Conservation (phyloP, 2,797 vertebrate genomes). For the Muscicapa striata region DNA sequence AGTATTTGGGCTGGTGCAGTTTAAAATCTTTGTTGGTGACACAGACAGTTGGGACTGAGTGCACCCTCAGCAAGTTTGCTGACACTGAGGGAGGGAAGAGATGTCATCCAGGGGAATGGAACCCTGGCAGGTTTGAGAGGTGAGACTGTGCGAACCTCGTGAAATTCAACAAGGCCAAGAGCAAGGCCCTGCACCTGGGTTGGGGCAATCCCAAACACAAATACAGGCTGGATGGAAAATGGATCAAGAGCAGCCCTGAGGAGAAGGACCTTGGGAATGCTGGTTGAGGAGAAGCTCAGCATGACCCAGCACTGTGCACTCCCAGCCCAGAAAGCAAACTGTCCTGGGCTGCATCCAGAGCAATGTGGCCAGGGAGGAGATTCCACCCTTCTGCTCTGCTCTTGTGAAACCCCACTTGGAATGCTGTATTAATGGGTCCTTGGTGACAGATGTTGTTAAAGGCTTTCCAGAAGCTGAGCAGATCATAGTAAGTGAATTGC, state of each 20-base stretch:
- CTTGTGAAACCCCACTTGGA: neutral
- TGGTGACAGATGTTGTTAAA: neutral
- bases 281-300: neutral
- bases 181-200: neutral
- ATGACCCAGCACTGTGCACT: neutral
- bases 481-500: accelerated
- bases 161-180: neutral
- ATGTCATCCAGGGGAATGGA: neutral
- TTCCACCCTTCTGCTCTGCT: neutral
- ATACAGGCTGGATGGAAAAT: neutral
- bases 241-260: neutral
- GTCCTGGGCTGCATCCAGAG: neutral
- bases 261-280: neutral
- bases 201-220: neutral
- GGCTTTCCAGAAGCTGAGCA: neutral
- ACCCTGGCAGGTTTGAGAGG: neutral
- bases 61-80: neutral
- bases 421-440: neutral
- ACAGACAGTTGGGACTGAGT: accelerated
- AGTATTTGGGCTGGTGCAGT: neutral
- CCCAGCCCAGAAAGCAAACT: neutral
- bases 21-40: neutral
- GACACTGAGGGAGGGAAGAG: too few relatives aligned
- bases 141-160: neutral
- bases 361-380: neutral